Conservation (phyloP, 2,797 vertebrate species). For the Megaceryle alcyon region DNA sequence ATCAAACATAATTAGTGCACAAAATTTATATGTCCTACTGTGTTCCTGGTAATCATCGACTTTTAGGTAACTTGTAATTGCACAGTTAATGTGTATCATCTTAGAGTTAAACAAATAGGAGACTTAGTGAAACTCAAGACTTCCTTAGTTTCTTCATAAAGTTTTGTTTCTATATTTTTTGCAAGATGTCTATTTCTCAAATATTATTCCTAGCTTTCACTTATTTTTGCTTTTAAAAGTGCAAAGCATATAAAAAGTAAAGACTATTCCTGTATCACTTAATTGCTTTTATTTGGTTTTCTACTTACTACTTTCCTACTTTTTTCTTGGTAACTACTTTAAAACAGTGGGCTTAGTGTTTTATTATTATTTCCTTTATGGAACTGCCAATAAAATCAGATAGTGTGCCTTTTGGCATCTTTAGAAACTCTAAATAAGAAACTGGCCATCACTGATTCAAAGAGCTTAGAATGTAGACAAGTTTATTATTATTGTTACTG, state of each 20-base stretch:
- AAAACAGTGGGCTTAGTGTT: not conserved
- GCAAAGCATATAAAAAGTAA: not conserved
- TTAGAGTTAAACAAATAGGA: slow-evolving; percentile 9
- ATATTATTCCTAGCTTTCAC: not conserved
- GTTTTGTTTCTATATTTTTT: not conserved
- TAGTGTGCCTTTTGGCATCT: not conserved
- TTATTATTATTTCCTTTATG: not conserved
- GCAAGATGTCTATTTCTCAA: not conserved
- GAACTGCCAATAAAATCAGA: not conserved
- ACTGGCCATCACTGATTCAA: not conserved
- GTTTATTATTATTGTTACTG: not conserved
- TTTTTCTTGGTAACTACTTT: not conserved
- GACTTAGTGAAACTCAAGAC: not conserved
- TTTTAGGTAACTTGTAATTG: not conserved
- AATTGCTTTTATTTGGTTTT: not conserved
- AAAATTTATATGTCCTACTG: not conserved
- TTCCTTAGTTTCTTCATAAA: not conserved
- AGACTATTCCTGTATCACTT: not conserved
- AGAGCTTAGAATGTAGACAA: not conserved
- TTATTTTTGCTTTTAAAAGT: not conserved
- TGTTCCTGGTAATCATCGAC: not conserved
- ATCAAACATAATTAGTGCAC: not conserved
- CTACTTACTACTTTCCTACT: not conserved
- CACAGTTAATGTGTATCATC: not conserved
- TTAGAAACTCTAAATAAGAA: slow-evolving; percentile 18